A percentile compares a stretch with the other conserved stretches of the same genome.
phyloP scores from a whole-genome alignment of 1,140 invertebrate species.

The Zaprionus tsacasi region DNA sequence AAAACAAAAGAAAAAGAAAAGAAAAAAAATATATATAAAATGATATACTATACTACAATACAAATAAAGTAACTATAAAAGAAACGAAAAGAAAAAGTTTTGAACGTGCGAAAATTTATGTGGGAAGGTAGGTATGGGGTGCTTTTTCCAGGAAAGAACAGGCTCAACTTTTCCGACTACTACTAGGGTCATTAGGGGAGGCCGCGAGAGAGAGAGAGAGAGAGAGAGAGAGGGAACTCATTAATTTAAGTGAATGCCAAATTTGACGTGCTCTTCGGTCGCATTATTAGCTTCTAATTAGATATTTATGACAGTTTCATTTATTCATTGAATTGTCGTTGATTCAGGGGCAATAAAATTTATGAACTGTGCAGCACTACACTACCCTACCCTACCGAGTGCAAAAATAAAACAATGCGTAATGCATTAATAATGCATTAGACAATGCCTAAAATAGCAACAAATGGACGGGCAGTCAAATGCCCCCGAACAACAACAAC shows the following conservation, averaged over 20 bases:
- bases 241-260: conserved; percentile 21
- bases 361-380: conserved; percentile 43
- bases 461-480: conserved; percentile 43
- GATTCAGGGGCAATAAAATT: conserved; percentile 48
- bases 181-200: too few relatives aligned
- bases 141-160: not conserved
- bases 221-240: not conserved
- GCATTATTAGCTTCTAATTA: conserved; percentile 33
- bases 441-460: conserved; percentile 28
- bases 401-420: conserved; percentile 39
- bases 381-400: not conserved
- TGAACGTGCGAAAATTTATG: too few relatives aligned
- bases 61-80: conserved; percentile 7
- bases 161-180: not conserved
- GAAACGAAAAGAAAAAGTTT: not conserved
- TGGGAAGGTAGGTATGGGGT: too few relatives aligned
- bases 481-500: conserved; percentile 33
- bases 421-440: conserved; percentile 74
- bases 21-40: conserved; percentile 33
- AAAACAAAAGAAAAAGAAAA: conserved; percentile 33
- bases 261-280: conserved; percentile 9
- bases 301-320: conserved; percentile 44
- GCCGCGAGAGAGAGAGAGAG: too few relatives aligned
- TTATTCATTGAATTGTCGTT: conserved; percentile 58
- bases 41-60: conserved; percentile 4